These are phyloP conservation scores for Liodrosophila aerea DNA, from an alignment of 2,888 invertebrate genomes.

Conservation along the genomic window DNA sequence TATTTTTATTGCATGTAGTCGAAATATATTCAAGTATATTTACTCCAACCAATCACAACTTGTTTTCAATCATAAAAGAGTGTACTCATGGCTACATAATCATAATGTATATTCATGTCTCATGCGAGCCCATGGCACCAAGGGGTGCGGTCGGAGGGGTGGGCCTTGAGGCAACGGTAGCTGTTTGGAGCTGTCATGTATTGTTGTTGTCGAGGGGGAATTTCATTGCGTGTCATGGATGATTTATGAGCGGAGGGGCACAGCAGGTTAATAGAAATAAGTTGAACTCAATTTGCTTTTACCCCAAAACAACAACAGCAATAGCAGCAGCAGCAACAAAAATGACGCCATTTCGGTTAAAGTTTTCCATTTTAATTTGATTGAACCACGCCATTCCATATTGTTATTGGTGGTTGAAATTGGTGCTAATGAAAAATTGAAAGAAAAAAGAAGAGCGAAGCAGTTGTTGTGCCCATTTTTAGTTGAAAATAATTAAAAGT, in stretches of 20 bases:
- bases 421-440: constrained; percentile 36
- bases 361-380: constrained; percentile 65
- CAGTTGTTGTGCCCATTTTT: constrained; percentile 39
- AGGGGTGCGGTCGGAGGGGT: too few species aligned
- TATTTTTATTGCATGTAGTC: too few species aligned
- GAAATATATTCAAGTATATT: too few species aligned
- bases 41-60: too few species aligned
- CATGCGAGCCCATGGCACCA: too few species aligned
- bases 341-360: constrained; percentile 47
- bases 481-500: constrained; percentile 61
- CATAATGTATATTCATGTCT: too few species aligned
- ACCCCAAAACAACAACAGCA: constrained; percentile 14
- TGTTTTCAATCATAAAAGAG: too few species aligned
- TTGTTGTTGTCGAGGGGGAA: background rate
- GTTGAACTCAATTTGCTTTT: constrained; percentile 71
- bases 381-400: constrained; percentile 65
- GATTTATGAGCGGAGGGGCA: constrained; percentile 55
- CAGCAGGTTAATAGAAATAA: constrained; percentile 74
- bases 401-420: constrained; percentile 34
- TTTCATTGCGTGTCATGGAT: constrained; percentile 52
- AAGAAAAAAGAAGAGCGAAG: constrained; percentile 8
- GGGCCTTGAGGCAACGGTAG: too few species aligned
- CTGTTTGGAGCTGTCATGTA: too few species aligned
- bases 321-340: constrained; percentile 7
- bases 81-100: background rate